Evolutionary conservation across 1,140 invertebrate species (phyloP).

Genomic region (Papilio machaon): DNA sequence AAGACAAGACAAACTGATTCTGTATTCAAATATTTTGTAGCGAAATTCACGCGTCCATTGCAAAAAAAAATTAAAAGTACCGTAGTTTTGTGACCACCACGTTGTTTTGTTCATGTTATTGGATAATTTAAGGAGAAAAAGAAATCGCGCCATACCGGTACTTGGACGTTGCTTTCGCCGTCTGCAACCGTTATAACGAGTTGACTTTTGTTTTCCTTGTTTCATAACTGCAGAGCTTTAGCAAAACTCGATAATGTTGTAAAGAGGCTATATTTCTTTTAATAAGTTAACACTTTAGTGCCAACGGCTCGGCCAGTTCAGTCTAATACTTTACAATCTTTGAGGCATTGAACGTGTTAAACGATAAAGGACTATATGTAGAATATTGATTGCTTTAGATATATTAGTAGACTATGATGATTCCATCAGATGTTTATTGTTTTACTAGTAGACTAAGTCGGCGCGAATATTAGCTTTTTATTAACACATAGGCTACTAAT

Average conservation of each 20-base stretch:
- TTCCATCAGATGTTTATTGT: no score
- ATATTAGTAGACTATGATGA: no score
- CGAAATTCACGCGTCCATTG: background rate
- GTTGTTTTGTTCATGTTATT: background rate
- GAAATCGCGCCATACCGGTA: background rate
- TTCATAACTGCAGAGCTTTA: background rate
- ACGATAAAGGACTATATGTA: no score
- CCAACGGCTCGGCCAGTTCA: no score
- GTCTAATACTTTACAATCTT: no score
- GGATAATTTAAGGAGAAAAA: background rate
- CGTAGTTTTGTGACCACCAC: background rate
- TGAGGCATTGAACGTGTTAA: no score
- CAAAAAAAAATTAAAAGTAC: background rate
- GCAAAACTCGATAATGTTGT: background rate
- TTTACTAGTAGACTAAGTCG: no score
- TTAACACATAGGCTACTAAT: no score
- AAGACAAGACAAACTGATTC: no score
- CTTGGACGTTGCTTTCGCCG: background rate
- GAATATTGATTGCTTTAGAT: no score
- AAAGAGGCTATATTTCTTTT: background rate
- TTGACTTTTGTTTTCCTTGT: slow-evolving; percentile 18
- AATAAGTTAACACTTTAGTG: background rate
- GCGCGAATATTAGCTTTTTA: no score
- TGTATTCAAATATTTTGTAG: background rate
- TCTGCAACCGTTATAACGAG: slow-evolving; percentile 8